Conservation (phyloP, 2,113 vertebrate genomes). For the Pungitius pungitius region DNA sequence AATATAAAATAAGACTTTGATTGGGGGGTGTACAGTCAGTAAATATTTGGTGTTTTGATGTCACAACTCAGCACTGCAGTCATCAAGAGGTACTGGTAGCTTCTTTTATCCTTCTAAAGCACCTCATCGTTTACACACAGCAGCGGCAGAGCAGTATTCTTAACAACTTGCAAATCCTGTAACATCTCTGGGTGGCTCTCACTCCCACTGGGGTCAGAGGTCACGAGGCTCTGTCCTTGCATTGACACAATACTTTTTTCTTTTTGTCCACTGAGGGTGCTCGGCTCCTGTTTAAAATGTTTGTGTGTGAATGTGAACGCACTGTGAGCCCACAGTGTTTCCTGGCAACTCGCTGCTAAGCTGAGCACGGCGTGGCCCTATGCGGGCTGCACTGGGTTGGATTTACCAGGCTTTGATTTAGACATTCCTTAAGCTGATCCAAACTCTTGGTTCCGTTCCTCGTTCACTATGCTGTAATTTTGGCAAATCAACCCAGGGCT, state of each 20-base stretch:
- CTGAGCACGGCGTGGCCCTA: slow-evolving; percentile 33
- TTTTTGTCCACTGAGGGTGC: background rate
- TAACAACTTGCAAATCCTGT: slow-evolving; percentile 31
- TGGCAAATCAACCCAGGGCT: slow-evolving; percentile 20
- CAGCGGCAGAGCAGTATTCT: slow-evolving; percentile 22
- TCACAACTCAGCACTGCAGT: no score
- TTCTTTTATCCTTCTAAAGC: background rate
- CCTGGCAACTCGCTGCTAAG: slow-evolving; percentile 67
- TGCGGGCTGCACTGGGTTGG: slow-evolving; percentile 38
- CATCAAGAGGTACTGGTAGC: background rate
- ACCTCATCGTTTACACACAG: background rate
- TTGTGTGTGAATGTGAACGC: slow-evolving; percentile 21
- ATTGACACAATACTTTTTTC: slow-evolving; percentile 1
- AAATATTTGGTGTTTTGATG: background rate
- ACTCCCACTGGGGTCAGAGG: slow-evolving; percentile 39
- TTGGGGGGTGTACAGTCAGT: no score
- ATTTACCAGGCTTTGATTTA: slow-evolving; percentile 54
- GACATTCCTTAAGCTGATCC: slow-evolving; percentile 39
- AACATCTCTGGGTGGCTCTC: slow-evolving; percentile 49
- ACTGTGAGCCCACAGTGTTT: slow-evolving; percentile 47
- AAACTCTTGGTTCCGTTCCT: slow-evolving; percentile 44
- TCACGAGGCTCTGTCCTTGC: slow-evolving; percentile 22
- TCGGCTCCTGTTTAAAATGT: slow-evolving; percentile 21
- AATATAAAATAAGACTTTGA: no score
- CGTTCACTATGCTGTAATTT: slow-evolving; percentile 33